Conservation (phyloP, 1,140 invertebrate species). For the Helicorthomorpha holstii region DNA sequence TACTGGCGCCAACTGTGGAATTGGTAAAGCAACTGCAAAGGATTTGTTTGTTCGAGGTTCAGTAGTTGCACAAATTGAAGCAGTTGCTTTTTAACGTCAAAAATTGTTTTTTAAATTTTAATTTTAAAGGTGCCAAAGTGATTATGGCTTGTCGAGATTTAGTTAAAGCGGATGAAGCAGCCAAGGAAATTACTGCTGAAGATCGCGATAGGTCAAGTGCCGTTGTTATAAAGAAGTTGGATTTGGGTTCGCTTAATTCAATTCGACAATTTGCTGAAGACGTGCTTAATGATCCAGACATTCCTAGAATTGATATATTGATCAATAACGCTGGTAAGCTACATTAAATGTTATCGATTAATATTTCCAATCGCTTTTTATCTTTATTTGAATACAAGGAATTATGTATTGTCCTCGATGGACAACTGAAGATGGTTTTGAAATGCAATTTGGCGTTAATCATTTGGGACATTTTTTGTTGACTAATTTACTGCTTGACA, state of each 20-base stretch:
- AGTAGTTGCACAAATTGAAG: too few species aligned
- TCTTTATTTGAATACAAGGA: too few species aligned
- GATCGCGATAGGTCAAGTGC: conserved; percentile 15
- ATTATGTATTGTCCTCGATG: too few species aligned
- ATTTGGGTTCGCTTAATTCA: conserved; percentile 23
- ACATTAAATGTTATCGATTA: too few species aligned
- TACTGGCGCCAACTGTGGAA: conserved; percentile 61
- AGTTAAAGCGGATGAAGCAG: conserved; percentile 26
- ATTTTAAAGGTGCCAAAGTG: conserved; percentile 27
- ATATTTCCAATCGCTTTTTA: too few species aligned
- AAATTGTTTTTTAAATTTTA: neutral
- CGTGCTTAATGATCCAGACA: conserved; percentile 21
- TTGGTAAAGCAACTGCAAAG: conserved; percentile 53
- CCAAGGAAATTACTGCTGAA: conserved; percentile 23
- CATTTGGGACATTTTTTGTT: too few species aligned
- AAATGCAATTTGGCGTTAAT: too few species aligned
- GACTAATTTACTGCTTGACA: too few species aligned
- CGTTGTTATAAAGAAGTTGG: conserved; percentile 19
- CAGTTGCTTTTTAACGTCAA: too few species aligned
- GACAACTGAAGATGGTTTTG: too few species aligned
- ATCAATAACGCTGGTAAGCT: conserved; percentile 33
- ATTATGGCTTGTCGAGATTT: conserved; percentile 34
- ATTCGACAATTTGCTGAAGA: conserved; percentile 23
- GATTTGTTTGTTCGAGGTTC: conserved; percentile 40
- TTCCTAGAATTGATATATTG: conserved; percentile 24